Percentiles rank a stretch among this genome's conserved stretches.
Evolutionary conservation across 2,888 invertebrate genomes (phyloP).

Genomic region (Lasius platythorax): DNA sequence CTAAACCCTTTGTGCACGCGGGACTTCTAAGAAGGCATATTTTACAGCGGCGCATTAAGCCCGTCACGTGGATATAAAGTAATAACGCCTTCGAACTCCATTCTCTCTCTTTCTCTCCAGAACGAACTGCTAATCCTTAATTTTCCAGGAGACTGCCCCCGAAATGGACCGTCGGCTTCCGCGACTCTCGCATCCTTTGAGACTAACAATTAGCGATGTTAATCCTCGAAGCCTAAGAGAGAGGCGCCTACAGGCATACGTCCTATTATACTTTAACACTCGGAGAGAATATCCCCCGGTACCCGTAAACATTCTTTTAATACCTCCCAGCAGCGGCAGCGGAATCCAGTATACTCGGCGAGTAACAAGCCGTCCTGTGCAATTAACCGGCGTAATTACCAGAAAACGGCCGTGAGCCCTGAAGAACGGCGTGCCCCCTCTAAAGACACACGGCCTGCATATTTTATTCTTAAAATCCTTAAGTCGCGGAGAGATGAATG

Average conservation of each 20-base stretch:
- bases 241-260: conserved; percentile 67
- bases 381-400: conserved; percentile 82
- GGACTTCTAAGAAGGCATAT: conserved; percentile 53
- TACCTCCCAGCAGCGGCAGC: conserved; percentile 59
- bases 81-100: conserved; percentile 65
- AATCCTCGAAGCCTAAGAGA: conserved; percentile 77
- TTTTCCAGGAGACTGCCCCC: conserved; percentile 77
- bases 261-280: conserved; percentile 78
- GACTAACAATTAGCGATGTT: conserved; percentile 84
- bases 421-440: conserved; percentile 62
- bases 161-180: conserved; percentile 54
- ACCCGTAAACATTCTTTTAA: conserved; percentile 81
- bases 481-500: conserved; percentile 70
- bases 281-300: conserved; percentile 65
- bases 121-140: conserved; percentile 78
- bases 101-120: conserved; percentile 7
- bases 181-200: conserved; percentile 76
- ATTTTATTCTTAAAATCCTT: conserved; percentile 82
- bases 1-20: conserved; percentile 50
- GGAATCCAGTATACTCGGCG: conserved; percentile 24
- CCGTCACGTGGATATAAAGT: conserved; percentile 55
- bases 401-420: conserved; percentile 69
- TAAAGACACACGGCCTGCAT: conserved; percentile 66
- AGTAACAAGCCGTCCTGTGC: conserved; percentile 64
- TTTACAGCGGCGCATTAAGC: conserved; percentile 48